A percentile compares a stretch with the other conserved stretches of the same genome.
Conservation (phyloP, 2,113 vertebrate genomes). For the Triplophysa dalaica region DNA sequence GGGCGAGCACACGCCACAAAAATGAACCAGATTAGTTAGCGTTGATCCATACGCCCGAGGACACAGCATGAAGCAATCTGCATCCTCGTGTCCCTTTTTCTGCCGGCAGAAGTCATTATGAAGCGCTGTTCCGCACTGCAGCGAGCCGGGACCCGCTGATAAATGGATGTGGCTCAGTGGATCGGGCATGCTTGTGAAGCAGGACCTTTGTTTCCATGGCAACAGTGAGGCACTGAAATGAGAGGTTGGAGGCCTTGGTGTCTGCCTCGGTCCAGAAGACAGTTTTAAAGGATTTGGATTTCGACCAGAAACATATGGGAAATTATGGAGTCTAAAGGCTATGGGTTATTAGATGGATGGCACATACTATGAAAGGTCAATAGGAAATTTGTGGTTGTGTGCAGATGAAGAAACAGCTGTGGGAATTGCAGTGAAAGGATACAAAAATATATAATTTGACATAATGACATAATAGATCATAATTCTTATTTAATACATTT, state of each 20-base stretch:
- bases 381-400: neutral
- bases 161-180: conserved; percentile 24
- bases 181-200: neutral
- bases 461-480: no score
- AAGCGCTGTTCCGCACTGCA: neutral
- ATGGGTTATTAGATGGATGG: neutral
- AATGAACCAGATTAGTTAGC: conserved; percentile 37
- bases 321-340: conserved; percentile 1
- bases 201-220: conserved; percentile 50
- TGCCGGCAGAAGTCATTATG: conserved; percentile 16
- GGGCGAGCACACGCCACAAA: conserved; percentile 34
- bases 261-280: conserved; percentile 4
- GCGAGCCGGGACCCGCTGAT: conserved; percentile 30
- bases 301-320: neutral
- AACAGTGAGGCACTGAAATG: conserved; percentile 26
- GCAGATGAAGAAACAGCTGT: neutral
- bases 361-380: conserved; percentile 26
- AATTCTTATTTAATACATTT: no score
- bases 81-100: conserved; percentile 13
- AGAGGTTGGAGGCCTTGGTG: conserved; percentile 14
- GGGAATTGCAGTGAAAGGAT: no score
- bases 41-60: conserved; percentile 40
- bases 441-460: no score
- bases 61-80: conserved; percentile 42
- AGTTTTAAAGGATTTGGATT: conserved; percentile 17